These are phyloP conservation scores for Neocrepidodera transversa DNA, from an alignment of 2,888 invertebrate species.

Conservation along the genomic window DNA sequence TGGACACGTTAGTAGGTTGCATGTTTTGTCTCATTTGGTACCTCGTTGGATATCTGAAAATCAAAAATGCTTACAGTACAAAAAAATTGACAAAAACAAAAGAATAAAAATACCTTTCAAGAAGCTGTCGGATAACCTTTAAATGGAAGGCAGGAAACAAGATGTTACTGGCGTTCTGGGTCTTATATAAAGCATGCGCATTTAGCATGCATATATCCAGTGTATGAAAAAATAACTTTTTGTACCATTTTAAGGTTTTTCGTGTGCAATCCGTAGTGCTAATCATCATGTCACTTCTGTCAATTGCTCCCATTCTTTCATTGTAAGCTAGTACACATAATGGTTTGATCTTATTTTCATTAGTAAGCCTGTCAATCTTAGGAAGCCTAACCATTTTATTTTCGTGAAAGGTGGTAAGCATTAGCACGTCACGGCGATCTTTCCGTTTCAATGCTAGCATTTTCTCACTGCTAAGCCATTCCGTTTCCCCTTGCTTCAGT, in stretches of 20 bases:
- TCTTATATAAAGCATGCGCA: conserved; percentile 29
- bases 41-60: conserved; percentile 9
- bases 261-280: too few relatives aligned
- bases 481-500: conserved; percentile 19
- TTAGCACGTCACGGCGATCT: conserved; percentile 27
- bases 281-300: too few relatives aligned
- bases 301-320: too few relatives aligned
- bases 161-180: conserved; percentile 10
- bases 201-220: conserved; percentile 46
- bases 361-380: conserved; percentile 36
- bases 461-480: conserved; percentile 19
- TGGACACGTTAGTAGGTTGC: conserved; percentile 1
- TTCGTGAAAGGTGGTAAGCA: conserved; percentile 45
- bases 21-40: background rate
- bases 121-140: too few relatives aligned
- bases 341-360: conserved; percentile 18
- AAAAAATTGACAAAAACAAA: conserved; percentile 11
- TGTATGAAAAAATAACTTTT: conserved; percentile 51
- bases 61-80: conserved; percentile 10
- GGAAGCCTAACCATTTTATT: conserved; percentile 38
- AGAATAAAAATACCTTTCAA: too few relatives aligned
- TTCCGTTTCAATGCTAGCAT: conserved; percentile 28
- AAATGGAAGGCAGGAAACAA: too few relatives aligned
- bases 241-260: too few relatives aligned
- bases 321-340: too few relatives aligned